Evolutionary conservation across 2,888 invertebrate genomes (phyloP).

Genomic region (Callimorpha dominula): DNA sequence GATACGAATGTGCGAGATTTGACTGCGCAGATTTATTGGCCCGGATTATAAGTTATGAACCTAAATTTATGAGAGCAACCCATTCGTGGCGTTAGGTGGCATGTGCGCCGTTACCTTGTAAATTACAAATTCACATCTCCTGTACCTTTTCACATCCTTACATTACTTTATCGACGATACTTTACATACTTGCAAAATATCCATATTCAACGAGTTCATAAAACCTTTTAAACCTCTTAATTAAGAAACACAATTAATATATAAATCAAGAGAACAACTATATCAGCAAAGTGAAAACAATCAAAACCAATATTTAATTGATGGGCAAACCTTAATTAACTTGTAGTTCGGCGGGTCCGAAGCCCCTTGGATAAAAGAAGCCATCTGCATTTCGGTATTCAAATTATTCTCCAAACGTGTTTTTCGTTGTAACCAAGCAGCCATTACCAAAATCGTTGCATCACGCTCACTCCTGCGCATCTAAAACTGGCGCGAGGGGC

Average conservation of each 20-base stretch:
- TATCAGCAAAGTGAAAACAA: slow-evolving; percentile 81
- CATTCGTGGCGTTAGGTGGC: slow-evolving; percentile 21
- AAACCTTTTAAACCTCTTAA: slow-evolving; percentile 63
- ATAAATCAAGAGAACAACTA: slow-evolving; percentile 76
- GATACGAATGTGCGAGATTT: slow-evolving; percentile 80
- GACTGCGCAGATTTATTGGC: slow-evolving; percentile 70
- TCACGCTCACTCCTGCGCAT: slow-evolving; percentile 84
- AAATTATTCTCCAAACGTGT: slow-evolving; percentile 86
- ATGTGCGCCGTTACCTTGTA: slow-evolving; percentile 21
- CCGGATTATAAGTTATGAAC: slow-evolving; percentile 38
- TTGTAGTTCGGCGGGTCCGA: slow-evolving; percentile 80
- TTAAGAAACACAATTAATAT: slow-evolving; percentile 69
- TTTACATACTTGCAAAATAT: slow-evolving; percentile 50
- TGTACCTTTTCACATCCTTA: slow-evolving; percentile 27
- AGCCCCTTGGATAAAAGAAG: slow-evolving; percentile 82
- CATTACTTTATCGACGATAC: slow-evolving; percentile 38
- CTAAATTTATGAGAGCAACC: slow-evolving; percentile 46
- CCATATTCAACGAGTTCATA: slow-evolving; percentile 46
- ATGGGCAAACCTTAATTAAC: slow-evolving; percentile 86
- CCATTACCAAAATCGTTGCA: slow-evolving; percentile 70
- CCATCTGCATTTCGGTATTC: slow-evolving; percentile 86
- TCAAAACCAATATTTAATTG: slow-evolving; percentile 85
- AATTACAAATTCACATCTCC: slow-evolving; percentile 27
- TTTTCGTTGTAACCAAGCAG: slow-evolving; percentile 70
- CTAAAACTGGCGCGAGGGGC: slow-evolving; percentile 65